Evolutionary conservation across 2,797 vertebrate species (phyloP).

Genomic region (Buphagus erythrorhynchus): DNA sequence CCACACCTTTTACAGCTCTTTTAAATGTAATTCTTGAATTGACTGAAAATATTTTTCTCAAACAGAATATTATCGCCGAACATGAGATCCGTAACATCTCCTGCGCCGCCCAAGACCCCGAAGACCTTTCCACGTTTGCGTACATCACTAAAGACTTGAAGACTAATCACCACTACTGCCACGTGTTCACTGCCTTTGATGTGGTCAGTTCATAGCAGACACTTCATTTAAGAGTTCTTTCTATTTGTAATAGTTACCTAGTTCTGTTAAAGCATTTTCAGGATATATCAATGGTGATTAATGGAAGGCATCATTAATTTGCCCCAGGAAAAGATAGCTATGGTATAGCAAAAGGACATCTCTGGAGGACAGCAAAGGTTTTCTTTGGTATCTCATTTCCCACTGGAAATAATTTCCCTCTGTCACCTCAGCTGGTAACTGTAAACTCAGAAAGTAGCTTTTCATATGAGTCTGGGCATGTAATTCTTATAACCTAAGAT

Average conservation of each 20-base stretch:
- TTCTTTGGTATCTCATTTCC: background rate
- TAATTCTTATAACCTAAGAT: background rate
- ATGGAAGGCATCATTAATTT: background rate
- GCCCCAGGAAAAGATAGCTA: background rate
- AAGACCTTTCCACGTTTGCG: slow-evolving; percentile 97
- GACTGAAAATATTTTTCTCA: background rate
- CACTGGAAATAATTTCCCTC: background rate
- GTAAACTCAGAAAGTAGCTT: background rate
- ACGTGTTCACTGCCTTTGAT: slow-evolving; percentile 98
- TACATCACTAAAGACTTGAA: slow-evolving; percentile 99
- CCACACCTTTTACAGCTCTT: background rate
- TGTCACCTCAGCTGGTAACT: background rate
- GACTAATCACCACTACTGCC: slow-evolving; percentile 99
- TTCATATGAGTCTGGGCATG: background rate
- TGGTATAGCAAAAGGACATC: background rate
- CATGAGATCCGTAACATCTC: slow-evolving; percentile 99
- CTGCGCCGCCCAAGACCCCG: slow-evolving; percentile 97
- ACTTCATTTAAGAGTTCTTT: background rate
- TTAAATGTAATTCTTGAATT: background rate
- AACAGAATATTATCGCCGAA: slow-evolving; percentile 95
- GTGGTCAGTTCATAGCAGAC: slow-evolving; percentile 85
- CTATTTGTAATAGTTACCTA: background rate
- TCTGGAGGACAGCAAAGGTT: background rate
- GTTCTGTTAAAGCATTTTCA: background rate
- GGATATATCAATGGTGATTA: background rate